Evolutionary conservation across 2,888 invertebrate species (phyloP), one percentile per base, ranked within the genome.

Genomic region (Rhagonycha lutea): DNA sequence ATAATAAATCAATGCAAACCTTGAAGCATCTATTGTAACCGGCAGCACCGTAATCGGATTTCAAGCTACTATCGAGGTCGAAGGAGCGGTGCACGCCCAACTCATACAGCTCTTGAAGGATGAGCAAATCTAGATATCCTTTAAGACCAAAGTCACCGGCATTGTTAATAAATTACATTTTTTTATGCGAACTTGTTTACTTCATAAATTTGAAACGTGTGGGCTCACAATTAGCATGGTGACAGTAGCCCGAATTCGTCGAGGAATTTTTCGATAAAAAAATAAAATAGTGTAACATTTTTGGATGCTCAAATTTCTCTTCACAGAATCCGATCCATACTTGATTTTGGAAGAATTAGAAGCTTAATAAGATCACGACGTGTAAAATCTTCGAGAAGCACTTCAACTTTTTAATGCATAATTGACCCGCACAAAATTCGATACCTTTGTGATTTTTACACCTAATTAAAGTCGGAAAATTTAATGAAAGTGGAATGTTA

Each of bases 11-110:
- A 81, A 78, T 76, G 80, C 78, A 29, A 81, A 82, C 82, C 82
- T 82, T 82, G 82, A 81, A 82, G 81, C 80, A 80, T 79, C 81
- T 74, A 78, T 78, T 78, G 76, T 78, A 74, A 75, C 75, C 78
- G 78, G 78, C 78, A 78, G 78, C 78, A 78, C 76, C 77, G 80
- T 81, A 81, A 82, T 81, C 82, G 78, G 81, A 82, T 82, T 82
- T 81, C 79, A 79, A 77, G 79, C 75, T 69, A 78, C 78, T 80
- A 82, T 80, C 81, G 81, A 81, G 80, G 81, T 81, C 80, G 79
- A 73, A 76, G 76, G 73, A 76, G 71, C 79, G 76, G 77, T 75
- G 72, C 73, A 77, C 77, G 77, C 77, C 77, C 74, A 74, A 74
- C 73, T 73, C 24, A 32, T 71, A 69, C 72, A 72, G 32, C 61